A percentile compares a stretch with the other conserved stretches of the same genome.
Conservation (phyloP, 1,140 invertebrate species). For the Monomorium pharaonis region DNA sequence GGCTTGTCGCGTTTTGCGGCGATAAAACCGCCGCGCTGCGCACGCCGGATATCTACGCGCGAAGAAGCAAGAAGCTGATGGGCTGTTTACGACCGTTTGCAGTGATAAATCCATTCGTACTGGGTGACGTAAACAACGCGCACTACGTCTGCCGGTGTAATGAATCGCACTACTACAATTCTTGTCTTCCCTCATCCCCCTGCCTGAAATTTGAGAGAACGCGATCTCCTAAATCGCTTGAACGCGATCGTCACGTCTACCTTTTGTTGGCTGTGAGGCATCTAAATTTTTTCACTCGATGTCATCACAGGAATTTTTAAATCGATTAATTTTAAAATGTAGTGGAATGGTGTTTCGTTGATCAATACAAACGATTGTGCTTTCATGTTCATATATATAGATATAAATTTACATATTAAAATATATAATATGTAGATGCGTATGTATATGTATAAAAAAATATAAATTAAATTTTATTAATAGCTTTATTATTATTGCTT, state of each 20-base stretch:
- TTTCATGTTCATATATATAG: neutral
- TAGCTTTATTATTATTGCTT: neutral
- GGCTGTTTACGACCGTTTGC: slow-evolving; percentile 47
- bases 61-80: slow-evolving; percentile 60
- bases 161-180: slow-evolving; percentile 52
- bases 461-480: neutral
- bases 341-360: neutral
- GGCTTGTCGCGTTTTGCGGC: slow-evolving; percentile 24
- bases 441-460: neutral
- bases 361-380: neutral
- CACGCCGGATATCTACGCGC: slow-evolving; percentile 15
- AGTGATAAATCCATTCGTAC: slow-evolving; percentile 46
- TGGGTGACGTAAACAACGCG: slow-evolving; percentile 43
- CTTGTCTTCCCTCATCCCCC: neutral
- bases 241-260: neutral
- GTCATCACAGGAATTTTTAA: neutral
- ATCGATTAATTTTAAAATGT: neutral
- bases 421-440: neutral
- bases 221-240: neutral
- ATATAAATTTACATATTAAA: neutral
- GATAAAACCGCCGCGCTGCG: slow-evolving; percentile 15
- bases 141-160: slow-evolving; percentile 12
- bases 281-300: neutral
- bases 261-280: neutral
- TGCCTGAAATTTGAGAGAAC: neutral